phyloP scores from a whole-genome alignment of 2,797 vertebrate genomes.

The Podarcis siculus region DNA sequence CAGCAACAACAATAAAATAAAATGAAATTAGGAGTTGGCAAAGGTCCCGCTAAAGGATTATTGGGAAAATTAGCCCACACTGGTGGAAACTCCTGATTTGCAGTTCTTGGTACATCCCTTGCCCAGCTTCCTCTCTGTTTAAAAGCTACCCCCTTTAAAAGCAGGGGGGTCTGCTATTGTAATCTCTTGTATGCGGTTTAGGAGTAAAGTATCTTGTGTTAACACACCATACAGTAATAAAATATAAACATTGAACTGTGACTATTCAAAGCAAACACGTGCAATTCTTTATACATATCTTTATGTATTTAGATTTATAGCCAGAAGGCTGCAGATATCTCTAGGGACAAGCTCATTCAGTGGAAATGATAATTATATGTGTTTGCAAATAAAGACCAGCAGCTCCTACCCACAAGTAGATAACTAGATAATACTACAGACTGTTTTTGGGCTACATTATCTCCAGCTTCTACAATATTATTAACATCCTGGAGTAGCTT shows the following conservation, averaged over 20 bases:
- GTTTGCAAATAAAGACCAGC: neutral
- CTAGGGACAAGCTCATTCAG: neutral
- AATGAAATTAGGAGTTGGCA: neutral
- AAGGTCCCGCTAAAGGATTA: neutral
- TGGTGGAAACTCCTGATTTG: neutral
- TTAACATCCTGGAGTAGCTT: neutral
- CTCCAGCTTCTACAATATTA: neutral
- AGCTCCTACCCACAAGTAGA: neutral
- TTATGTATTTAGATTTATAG: conserved; percentile 11
- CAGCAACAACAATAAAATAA: neutral
- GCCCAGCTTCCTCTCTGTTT: neutral
- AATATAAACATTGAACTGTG: neutral
- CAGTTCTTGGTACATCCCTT: neutral
- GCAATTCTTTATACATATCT: conserved; percentile 4
- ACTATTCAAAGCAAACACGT: neutral
- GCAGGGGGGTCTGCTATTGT: neutral
- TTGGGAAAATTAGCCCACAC: neutral
- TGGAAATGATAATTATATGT: neutral
- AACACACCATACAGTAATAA: conserved; percentile 3
- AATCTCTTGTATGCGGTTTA: conserved; percentile 9
- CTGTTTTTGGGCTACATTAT: neutral
- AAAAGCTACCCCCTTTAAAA: conserved; percentile 1
- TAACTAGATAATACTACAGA: neutral
- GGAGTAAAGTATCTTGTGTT: conserved; percentile 13
- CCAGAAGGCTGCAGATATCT: conserved; percentile 17